Base-by-base conservation (phyloP, 2,797 vertebrate genomes). In the Falco rusticolus region DNA sequence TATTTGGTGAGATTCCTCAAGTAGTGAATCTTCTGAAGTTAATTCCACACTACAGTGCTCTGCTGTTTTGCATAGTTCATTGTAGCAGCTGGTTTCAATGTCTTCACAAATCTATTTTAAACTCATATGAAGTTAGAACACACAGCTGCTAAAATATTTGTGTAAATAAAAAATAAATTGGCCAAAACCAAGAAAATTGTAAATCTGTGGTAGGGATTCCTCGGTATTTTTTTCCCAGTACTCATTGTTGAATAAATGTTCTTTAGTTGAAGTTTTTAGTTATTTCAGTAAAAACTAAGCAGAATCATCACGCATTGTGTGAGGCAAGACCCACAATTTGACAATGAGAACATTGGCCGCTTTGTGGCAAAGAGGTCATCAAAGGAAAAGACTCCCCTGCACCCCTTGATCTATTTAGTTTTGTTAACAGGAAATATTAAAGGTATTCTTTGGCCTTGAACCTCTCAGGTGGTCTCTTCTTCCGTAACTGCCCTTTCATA, bases 391-490 rank as follows among this genome's bases (percentile, higher is more conserved):
- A 84, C 53, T 57, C 45, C 76, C 4, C 8, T 2, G 1, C 22
- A 39, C 56, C 24, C 25, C 22, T 29, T 54, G 39, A 69, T 65
- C 26, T 54, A 25, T 78, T 93, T 83, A 76, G 90, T 91, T 84
- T 74, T 50, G 53, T 83, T 63, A 87, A 92, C 71, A 94, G 90
- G 82, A 86, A 84, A 84, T 90, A 94, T 91, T 96, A 61, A 94
- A 94, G 45, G 50, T 87, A 43, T 76, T 93, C 37, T 80, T 81
- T 86, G 83, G 77, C 80, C 84, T 78, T 75, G 75, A 81, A 48
- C 80, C 96, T 96, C 94, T 63, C 75, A 90, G 72, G 94, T 50
- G 61, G 57, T 78, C 70, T 96, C 95, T 96, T n/a, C n/a, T 93
- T 96, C 90, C 89, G 86, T 48, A 31, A 26, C 76, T 76, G 64